phyloP scores from a whole-genome alignment of 2,888 invertebrate genomes.

The Dysmachus trigonus region DNA sequence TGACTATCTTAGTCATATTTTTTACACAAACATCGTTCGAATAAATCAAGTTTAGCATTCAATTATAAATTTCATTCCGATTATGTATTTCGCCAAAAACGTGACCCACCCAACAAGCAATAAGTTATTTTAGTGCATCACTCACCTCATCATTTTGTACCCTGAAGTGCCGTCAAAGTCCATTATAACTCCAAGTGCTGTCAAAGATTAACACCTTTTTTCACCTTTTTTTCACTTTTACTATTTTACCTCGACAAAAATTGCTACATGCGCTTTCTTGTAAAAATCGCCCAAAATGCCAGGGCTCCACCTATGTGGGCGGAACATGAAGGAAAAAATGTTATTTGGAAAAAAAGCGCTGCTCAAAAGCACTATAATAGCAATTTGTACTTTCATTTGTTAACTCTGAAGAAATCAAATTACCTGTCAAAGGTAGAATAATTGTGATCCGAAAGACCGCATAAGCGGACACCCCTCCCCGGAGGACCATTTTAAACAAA shows the following conservation, averaged over 20 bases:
- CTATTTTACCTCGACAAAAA: neutral
- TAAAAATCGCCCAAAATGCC: neutral
- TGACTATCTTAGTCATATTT: too few species aligned
- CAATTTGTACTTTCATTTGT: slow-evolving; percentile 18
- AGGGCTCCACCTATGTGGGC: neutral
- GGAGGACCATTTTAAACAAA: slow-evolving; percentile 39
- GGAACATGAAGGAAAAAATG: neutral
- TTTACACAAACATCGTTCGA: too few species aligned
- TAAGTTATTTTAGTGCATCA: neutral
- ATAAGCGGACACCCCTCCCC: neutral
- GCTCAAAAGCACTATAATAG: neutral
- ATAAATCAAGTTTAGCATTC: neutral
- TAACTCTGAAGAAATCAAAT: slow-evolving; percentile 31
- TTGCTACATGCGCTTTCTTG: neutral
- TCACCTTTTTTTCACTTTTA: neutral
- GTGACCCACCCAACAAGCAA: neutral
- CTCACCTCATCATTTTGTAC: neutral
- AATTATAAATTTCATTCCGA: neutral
- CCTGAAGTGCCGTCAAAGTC: neutral
- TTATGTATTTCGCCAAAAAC: neutral
- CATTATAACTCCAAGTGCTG: neutral
- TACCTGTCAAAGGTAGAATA: slow-evolving; percentile 11
- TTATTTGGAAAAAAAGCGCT: neutral
- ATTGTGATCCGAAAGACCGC: neutral
- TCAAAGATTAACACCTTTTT: neutral